Conservation (phyloP, 2,888 invertebrate genomes). For the Cheilosia scutellata region DNA sequence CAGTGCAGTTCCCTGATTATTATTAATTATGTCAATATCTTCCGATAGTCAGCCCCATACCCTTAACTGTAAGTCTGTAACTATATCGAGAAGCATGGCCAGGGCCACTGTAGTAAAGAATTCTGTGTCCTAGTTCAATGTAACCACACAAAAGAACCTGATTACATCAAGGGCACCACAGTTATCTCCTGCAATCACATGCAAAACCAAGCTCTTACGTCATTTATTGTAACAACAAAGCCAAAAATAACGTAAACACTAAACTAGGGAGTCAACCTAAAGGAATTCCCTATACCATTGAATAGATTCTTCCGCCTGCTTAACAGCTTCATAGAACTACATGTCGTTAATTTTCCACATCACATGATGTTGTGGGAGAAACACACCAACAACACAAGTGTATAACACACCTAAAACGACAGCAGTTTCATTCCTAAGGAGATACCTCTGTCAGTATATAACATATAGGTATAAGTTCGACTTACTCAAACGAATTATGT, state of each 20-base stretch:
- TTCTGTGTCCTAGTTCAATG: no score
- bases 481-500: slow-evolving; percentile 41
- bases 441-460: background rate
- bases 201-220: slow-evolving; percentile 32
- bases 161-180: background rate
- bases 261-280: slow-evolving; percentile 36
- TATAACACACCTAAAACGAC: slow-evolving; percentile 5
- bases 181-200: slow-evolving; percentile 45
- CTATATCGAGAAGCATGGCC: no score
- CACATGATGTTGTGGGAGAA: slow-evolving; percentile 37
- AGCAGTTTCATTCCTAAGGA: slow-evolving; percentile 15
- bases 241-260: slow-evolving; percentile 53
- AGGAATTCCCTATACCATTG: background rate
- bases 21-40: no score
- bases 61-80: no score
- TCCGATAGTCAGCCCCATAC: no score
- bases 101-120: no score
- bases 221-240: slow-evolving; percentile 46
- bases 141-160: no score
- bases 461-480: background rate
- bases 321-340: slow-evolving; percentile 44
- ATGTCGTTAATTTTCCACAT: slow-evolving; percentile 65
- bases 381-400: slow-evolving; percentile 11
- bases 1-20: no score
- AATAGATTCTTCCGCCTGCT: slow-evolving; percentile 24